Conservation (phyloP, 2,797 vertebrate genomes). For the Gymnodraco acuticeps region DNA sequence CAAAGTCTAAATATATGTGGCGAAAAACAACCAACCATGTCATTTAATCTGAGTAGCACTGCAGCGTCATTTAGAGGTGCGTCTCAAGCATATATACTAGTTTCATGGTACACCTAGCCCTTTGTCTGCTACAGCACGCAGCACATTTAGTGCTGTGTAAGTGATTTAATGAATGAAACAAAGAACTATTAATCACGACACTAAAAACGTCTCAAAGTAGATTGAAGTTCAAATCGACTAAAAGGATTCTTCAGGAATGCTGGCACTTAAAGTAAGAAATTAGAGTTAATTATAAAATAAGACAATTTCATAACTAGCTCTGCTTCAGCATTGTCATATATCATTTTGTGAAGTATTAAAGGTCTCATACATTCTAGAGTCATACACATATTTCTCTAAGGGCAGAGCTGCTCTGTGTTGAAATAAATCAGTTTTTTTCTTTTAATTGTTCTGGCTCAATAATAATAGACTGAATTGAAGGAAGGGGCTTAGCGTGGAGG, state of each 20-base stretch:
- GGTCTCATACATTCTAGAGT: neutral
- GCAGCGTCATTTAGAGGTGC: constrained; percentile 35
- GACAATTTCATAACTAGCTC: neutral
- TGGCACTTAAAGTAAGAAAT: constrained; percentile 42
- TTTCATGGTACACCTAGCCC: constrained; percentile 5
- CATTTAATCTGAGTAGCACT: constrained; percentile 1
- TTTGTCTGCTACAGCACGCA: neutral
- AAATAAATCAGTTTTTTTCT: constrained; percentile 2
- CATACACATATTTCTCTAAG: neutral
- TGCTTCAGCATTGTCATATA: neutral
- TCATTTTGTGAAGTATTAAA: neutral
- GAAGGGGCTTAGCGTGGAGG: neutral
- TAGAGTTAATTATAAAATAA: neutral
- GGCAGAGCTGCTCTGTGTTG: constrained; percentile 8
- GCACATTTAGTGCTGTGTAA: neutral
- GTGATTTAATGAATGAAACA: constrained; percentile 13
- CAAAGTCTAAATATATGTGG: constrained; percentile 22
- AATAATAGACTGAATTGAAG: neutral
- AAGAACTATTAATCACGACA: constrained; percentile 20
- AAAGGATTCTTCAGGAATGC: constrained; percentile 30
- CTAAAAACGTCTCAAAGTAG: constrained; percentile 37
- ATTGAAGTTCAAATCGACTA: constrained; percentile 25
- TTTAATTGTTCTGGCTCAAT: neutral
- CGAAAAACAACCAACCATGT: neutral
- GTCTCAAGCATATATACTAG: constrained; percentile 19